Evolutionary conservation across 2,113 vertebrate species (phyloP).

Genomic region (Myotis davidii): DNA sequence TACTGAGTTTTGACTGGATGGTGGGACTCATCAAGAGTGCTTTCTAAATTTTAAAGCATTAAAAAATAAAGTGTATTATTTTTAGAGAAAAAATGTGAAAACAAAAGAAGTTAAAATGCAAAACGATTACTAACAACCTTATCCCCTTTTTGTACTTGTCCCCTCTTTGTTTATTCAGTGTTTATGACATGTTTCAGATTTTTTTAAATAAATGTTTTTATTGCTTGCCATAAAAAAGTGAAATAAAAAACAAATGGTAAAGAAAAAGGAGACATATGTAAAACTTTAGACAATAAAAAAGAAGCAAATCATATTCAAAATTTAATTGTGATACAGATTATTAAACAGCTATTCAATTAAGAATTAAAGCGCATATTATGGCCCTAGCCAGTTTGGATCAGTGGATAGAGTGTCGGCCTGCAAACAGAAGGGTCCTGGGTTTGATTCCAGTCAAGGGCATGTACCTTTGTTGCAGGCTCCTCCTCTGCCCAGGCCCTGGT

Average conservation of each 20-base stretch:
- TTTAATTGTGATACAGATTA: neutral
- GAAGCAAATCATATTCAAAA: neutral
- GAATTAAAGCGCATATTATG: neutral
- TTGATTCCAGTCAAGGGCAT: too few species aligned
- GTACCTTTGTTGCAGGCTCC: too few species aligned
- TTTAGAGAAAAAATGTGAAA: neutral
- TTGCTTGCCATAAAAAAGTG: conserved; percentile 1
- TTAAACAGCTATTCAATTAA: conserved; percentile 47
- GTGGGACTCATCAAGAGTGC: neutral
- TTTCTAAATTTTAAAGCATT: neutral
- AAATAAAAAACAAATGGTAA: neutral
- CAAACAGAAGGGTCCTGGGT: too few species aligned
- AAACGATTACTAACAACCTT: neutral
- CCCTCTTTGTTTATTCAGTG: neutral
- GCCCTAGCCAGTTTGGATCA: too few species aligned
- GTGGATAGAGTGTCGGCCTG: too few species aligned
- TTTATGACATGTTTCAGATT: neutral
- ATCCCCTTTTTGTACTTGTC: neutral
- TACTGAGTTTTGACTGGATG: neutral
- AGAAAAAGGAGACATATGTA: neutral
- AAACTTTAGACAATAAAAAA: too few species aligned
- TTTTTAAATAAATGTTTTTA: neutral
- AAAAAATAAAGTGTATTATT: neutral
- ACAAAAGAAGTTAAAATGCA: conserved; percentile 5
- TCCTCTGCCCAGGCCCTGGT: too few species aligned